Percentiles rank a stretch among this genome's conserved stretches.
Conservation (phyloP, 2,113 vertebrate species). For the Microcebus tavaratra region DNA sequence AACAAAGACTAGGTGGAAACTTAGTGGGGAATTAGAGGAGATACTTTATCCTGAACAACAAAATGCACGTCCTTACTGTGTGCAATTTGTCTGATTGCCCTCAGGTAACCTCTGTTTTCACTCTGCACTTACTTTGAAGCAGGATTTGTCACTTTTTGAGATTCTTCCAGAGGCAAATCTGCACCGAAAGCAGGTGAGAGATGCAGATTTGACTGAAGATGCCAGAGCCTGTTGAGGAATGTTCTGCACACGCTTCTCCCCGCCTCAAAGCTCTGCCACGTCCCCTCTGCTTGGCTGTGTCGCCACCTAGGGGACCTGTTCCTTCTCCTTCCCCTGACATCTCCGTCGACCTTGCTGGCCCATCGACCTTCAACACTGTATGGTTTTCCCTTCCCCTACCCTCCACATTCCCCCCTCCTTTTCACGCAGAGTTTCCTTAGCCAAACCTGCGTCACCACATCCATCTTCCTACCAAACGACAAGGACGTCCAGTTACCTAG, state of each 20-base stretch:
- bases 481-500: not conserved
- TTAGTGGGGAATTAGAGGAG: not conserved
- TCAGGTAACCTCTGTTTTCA: not conserved
- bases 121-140: not conserved
- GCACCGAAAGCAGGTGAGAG: not conserved
- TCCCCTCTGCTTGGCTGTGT: not conserved
- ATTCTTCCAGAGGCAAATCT: not conserved
- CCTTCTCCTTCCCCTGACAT: not conserved
- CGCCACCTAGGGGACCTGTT: not conserved
- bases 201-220: no score
- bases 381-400: not conserved
- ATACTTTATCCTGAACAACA: not conserved
- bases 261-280: rapidly evolving
- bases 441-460: not conserved
- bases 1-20: not conserved
- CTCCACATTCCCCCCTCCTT: not conserved
- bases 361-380: not conserved
- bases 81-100: not conserved
- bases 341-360: not conserved
- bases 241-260: not conserved
- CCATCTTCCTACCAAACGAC: not conserved
- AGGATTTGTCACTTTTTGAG: not conserved
- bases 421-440: not conserved
- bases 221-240: not conserved
- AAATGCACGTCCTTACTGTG: not conserved